Evolutionary conservation across 2,888 invertebrate genomes (phyloP), one percentile per base, ranked within the genome.

Genomic region (Chouioia cunea): DNA sequence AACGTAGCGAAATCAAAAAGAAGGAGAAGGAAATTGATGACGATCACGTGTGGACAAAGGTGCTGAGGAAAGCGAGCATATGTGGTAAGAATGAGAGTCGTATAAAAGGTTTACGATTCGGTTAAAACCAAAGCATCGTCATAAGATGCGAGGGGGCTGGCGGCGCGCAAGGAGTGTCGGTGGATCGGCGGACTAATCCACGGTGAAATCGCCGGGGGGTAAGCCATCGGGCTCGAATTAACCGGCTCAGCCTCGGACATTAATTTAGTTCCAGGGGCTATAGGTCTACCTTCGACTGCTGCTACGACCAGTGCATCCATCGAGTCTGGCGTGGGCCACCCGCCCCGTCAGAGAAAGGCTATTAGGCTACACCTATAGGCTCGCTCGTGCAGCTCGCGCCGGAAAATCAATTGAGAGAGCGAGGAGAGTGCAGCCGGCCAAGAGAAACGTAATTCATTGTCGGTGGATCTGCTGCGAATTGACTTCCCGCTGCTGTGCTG

Each of bases 401-500:
- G 63, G 70, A 65, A 65, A 71, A 71, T 66, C 66, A 71, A 66
- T 71, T 52, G 66, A 57, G 53, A 36, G 36, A n/a, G 47, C n/a
- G 63, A 56, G 20, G n/a, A 18, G 56, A 1, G n/a, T 48, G 20
- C 50, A 22, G 43, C 27, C 57, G 50, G 36, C 53, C 63, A 70
- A 62, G 62, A 59, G 65, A 70, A 63, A 27, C 70, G 64, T 73
- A 62, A 67, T 70, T 73, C 66, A 73, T 64, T 58, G 56, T 58
- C 65, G 56, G 15, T 44, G 46, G 48, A 10, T 47, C 12, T 36
- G 22, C 18, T 20, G 20, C n/a, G 54, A 27, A 27, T 27, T 6
- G 27, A 27, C 27, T 27, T 6, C 27, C 27, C 6, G 27, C 27
- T 27, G 27, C 27, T 27, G 27, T 27, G 27, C 27, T 27, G 27